Base-by-base conservation (phyloP, 2,113 vertebrate species). In the Notarius quadriscutis region DNA sequence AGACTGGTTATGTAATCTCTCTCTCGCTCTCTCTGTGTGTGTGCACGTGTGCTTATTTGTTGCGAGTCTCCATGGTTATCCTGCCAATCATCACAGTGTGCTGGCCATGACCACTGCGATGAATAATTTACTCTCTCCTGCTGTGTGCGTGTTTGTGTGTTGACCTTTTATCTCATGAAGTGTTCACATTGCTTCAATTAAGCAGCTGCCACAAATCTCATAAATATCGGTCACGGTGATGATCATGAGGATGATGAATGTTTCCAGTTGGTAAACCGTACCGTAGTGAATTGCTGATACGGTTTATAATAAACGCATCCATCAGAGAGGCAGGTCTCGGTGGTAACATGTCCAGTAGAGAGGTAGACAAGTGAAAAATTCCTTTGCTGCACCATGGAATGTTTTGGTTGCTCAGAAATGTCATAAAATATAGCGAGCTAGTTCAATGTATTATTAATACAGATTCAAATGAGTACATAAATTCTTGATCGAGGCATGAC, bases 171-270 rank as follows among this genome's bases (percentile, higher is more conserved):
- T 86, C 84, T 86, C 12, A 63, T 63, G 55, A 80, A 30, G 72
- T 86, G 25, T 85, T 87, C 74, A 75, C 27, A 14, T 81, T 86
- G 78, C 48, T 83, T 89, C 87, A 72, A 92, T 92, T 91, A 92
- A 91, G 92, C 89, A 91, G 86, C 93, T 92, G 92, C 92, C 92
- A 91, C 79, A 63, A 89, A 57, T 83, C 58, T 91, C 87, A 89
- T 82, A 88, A 74, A 81, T 72, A 91, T 91, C 79, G 89, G 88
- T 90, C 85, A 91, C 89, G 90, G 87, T 89, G 84, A 88, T 90
- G 91, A 60, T 34, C 27, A 41, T 53, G 53, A 53, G 6, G 57
- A 48, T 55, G 85, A 4, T 60, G 79, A 86, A 50, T 67, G 15
- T 60, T 81, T 81, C 20, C 27, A 41, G 55, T 6, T 41, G 55